Base-by-base conservation (phyloP, 2,888 invertebrate species). In the Baccha elongata region DNA sequence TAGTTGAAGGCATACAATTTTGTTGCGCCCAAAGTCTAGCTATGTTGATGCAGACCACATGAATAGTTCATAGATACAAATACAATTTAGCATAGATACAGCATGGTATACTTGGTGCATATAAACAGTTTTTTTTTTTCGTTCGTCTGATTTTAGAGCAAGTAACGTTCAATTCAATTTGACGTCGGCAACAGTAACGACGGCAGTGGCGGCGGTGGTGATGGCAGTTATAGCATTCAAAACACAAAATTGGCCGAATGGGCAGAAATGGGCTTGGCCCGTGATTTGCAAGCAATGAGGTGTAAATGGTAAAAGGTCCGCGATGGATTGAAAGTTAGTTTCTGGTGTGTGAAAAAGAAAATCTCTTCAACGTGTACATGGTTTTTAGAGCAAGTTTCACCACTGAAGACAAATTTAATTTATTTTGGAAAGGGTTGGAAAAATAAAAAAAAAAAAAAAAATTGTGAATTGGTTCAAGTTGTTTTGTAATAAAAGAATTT, bases 131-230 rank as follows among this genome's bases (percentile, higher is more conserved):
- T 35, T 46, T 15, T 40, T 40, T 40, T 55, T 55, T 10, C 15
- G 1, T 52, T 26, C 23, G 21, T 58, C 72, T 40, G 78, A 83
- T 83, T 83, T 83, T 83, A 50, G 71, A 76, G 76, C 72, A 76
- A 71, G 60, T 71, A 83, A 83, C 76, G 71, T 76, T 83, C 67
- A 72, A 83, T 83, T 76, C 46, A 72, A 72, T 76, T 76, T 72
- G 72, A 83, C 81, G 72, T 81, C 75, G 79, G 17, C 64, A 44
- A 26, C 29, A 48, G 52, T 26, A 23, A 32, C 32, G n/a, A 44
- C 55, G 46, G 40, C 32, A 15, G 10, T 11, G 37, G 46, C 55
- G 46, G 60, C 29, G 50, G 64, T 15, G 42, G 32, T 44, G 52
- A n/a, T 8, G 23, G 35, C 35, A 35, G 7, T 10, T 11, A 32